Evolutionary conservation across 1,140 invertebrate species (phyloP).

Genomic region (Nymphalis io): DNA sequence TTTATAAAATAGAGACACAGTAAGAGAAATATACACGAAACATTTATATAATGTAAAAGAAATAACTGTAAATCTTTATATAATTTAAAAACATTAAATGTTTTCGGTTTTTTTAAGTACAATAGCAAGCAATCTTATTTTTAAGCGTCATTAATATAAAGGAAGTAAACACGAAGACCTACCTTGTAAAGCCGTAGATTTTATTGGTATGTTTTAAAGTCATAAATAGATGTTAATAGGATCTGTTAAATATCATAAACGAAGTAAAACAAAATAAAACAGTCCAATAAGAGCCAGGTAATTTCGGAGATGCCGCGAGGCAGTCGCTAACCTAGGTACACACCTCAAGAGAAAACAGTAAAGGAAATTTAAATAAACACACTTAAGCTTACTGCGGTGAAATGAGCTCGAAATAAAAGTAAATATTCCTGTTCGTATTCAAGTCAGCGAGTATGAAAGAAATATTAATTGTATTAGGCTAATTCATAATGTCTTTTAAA

Average conservation of each 20-base stretch:
- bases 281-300: constrained; percentile 52
- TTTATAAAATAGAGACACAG: too few species aligned
- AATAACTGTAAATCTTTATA: too few species aligned
- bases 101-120: too few species aligned
- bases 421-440: constrained; percentile 42
- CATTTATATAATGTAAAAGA: too few species aligned
- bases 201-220: too few species aligned
- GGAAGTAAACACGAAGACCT: too few species aligned
- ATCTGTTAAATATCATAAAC: constrained; percentile 10
- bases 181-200: too few species aligned
- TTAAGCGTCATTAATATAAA: too few species aligned
- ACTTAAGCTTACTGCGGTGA: constrained; percentile 50
- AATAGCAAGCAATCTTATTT: too few species aligned
- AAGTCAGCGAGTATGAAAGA: constrained; percentile 22
- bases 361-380: constrained; percentile 66
- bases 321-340: constrained; percentile 53
- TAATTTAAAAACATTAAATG: too few species aligned
- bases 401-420: constrained; percentile 53
- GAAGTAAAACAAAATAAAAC: constrained; percentile 27
- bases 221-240: neutral
- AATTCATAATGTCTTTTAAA: constrained; percentile 10
- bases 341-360: constrained; percentile 48
- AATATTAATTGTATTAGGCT: constrained; percentile 30
- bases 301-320: constrained; percentile 55
- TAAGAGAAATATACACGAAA: too few species aligned